Conservation (phyloP, 53 echinoderm and acorn worm species). For the Echinarachnius parma region DNA sequence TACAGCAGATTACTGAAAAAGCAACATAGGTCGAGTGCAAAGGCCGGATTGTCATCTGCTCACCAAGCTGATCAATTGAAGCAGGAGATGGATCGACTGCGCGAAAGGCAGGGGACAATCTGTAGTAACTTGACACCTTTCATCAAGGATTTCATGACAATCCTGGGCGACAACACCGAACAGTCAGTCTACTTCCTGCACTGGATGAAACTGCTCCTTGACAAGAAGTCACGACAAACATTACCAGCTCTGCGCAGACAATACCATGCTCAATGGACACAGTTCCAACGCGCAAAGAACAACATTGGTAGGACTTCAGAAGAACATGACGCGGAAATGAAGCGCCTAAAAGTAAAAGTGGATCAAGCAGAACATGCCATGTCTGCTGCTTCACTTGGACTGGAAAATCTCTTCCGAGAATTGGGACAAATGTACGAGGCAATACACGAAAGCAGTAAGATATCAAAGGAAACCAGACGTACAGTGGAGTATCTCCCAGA, state of each 20-base stretch:
- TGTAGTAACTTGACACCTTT: background rate
- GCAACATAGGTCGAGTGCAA: conserved; percentile 36
- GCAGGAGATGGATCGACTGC: conserved; percentile 25
- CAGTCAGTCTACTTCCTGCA: conserved; percentile 28
- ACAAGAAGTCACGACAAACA: conserved; percentile 12
- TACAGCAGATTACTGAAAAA: conserved; percentile 26
- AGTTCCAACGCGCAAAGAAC: conserved; percentile 16
- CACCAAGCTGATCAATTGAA: conserved; percentile 20
- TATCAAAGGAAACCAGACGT: background rate
- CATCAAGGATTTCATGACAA: conserved; percentile 25
- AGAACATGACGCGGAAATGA: background rate
- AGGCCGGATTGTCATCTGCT: conserved; percentile 2
- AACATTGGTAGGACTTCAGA: too few species aligned
- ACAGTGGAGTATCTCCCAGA: conserved; percentile 24
- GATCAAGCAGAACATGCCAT: conserved; percentile 38
- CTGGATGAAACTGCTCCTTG: conserved; percentile 13
- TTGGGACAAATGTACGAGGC: conserved; percentile 44
- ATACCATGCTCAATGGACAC: conserved; percentile 4
- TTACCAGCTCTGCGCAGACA: conserved; percentile 22
- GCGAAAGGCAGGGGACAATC: conserved; percentile 34
- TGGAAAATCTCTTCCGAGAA: conserved; percentile 47
- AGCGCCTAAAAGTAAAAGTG: conserved; percentile 16
- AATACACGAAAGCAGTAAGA: background rate
- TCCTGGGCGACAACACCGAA: background rate
- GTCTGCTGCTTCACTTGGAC: conserved; percentile 35